These are phyloP conservation scores for Chaetodon trifasciatus DNA, from an alignment of 2,797 vertebrate species.

Conservation along the genomic window DNA sequence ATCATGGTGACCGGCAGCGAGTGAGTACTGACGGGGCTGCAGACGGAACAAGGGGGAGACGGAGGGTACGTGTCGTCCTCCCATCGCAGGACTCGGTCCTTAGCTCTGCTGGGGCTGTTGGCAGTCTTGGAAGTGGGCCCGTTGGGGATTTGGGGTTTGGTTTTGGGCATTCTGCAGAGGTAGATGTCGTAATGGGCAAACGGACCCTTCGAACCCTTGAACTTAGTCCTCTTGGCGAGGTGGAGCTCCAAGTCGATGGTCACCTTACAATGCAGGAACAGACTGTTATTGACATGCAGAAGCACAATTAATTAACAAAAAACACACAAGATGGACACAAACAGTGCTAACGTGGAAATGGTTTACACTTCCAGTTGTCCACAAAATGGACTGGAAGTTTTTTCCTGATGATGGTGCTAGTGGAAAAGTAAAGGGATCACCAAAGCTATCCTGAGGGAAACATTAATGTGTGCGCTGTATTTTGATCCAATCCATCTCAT, in stretches of 20 bases:
- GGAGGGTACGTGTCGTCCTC: slow-evolving; percentile 66
- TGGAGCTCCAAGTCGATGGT: slow-evolving; percentile 79
- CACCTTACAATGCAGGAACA: slow-evolving; percentile 54
- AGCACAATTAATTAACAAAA: background rate
- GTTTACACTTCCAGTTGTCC: no score
- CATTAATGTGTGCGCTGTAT: no score
- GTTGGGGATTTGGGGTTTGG: slow-evolving; percentile 24
- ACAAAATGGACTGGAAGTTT: no score
- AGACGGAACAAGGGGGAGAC: slow-evolving; percentile 51
- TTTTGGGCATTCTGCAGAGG: slow-evolving; percentile 69
- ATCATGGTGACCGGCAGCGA: slow-evolving; percentile 46
- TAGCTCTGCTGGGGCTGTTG: slow-evolving; percentile 34
- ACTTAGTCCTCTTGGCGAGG: slow-evolving; percentile 54
- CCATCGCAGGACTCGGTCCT: slow-evolving; percentile 65
- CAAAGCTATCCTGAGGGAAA: background rate
- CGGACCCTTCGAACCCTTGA: slow-evolving; percentile 34
- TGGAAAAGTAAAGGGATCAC: background rate
- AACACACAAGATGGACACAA: background rate
- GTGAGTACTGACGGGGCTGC: slow-evolving; percentile 59
- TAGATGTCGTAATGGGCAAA: slow-evolving; percentile 70
- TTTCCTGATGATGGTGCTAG: background rate
- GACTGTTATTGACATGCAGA: slow-evolving; percentile 27
- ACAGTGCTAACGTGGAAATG: background rate
- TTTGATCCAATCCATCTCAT: background rate
- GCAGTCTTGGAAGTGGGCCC: background rate